phyloP scores from a whole-genome alignment of 2,797 vertebrate genomes.

The Gambelia wislizenii region DNA sequence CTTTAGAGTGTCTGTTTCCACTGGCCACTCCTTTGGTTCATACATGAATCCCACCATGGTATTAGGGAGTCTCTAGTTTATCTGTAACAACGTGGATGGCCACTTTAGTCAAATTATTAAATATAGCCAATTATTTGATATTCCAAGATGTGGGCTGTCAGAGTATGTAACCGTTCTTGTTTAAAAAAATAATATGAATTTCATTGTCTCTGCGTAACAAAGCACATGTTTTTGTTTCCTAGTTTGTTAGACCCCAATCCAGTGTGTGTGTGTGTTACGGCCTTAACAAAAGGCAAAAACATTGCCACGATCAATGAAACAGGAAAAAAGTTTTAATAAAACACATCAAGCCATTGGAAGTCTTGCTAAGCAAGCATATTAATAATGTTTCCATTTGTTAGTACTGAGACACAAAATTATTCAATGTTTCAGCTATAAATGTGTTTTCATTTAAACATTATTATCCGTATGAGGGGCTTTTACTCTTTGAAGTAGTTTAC shows the following conservation, averaged over 20 bases:
- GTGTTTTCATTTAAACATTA: constrained; percentile 32
- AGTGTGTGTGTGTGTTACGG: not conserved
- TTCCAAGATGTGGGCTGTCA: too few relatives aligned
- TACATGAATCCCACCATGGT: too few relatives aligned
- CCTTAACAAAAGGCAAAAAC: constrained; percentile 47
- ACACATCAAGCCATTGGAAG: not conserved
- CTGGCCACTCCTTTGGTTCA: too few relatives aligned
- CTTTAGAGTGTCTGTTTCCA: too few relatives aligned
- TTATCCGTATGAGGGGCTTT: constrained; percentile 28
- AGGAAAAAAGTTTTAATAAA: constrained; percentile 36
- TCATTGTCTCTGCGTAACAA: not conserved
- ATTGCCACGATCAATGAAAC: constrained; percentile 33
- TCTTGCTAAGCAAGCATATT: not conserved
- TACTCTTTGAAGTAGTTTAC: constrained; percentile 36
- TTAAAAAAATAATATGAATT: not conserved
- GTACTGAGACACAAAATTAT: constrained; percentile 31
- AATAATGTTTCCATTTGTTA: constrained; percentile 15
- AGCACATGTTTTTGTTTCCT: not conserved
- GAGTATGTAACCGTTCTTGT: too few relatives aligned
- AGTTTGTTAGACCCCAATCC: not conserved
- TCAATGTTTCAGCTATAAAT: constrained; percentile 19
- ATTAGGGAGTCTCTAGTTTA: too few relatives aligned
- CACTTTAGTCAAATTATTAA: too few relatives aligned
- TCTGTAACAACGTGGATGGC: too few relatives aligned
- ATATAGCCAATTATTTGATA: too few relatives aligned